Evolutionary conservation across 2,113 vertebrate species (phyloP).

Genomic region (Triplophysa rosa): DNA sequence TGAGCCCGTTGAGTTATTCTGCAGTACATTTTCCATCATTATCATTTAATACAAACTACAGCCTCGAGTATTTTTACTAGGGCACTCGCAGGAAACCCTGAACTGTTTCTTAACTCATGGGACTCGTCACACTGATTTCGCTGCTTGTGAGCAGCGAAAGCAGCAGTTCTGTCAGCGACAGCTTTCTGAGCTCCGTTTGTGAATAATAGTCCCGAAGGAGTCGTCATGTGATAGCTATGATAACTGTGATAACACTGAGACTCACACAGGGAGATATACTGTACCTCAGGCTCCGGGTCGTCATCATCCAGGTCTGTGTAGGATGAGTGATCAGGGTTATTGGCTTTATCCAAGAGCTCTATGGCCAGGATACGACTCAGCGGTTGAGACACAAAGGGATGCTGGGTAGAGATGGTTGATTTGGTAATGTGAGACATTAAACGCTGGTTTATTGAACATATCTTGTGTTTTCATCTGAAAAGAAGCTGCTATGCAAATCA

Average conservation of each 20-base stretch:
- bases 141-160: not conserved
- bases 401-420: slow-evolving; percentile 64
- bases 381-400: slow-evolving; percentile 84
- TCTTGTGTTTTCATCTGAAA: not conserved
- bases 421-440: not conserved
- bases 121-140: slow-evolving; percentile 1
- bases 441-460: not conserved
- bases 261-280: slow-evolving; percentile 30
- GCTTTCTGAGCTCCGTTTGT: slow-evolving; percentile 15
- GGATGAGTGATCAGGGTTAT: slow-evolving; percentile 83
- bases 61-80: too few species aligned
- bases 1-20: too few species aligned
- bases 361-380: slow-evolving; percentile 82
- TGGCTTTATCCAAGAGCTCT: slow-evolving; percentile 84
- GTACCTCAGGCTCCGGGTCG: slow-evolving; percentile 80
- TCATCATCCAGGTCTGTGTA: slow-evolving; percentile 85
- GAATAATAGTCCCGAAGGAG: slow-evolving; percentile 22
- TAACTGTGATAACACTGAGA: slow-evolving; percentile 15
- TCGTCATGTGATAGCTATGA: slow-evolving; percentile 1
- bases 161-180: not conserved
- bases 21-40: too few species aligned
- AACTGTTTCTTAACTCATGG: not conserved
- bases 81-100: too few species aligned
- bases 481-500: too few species aligned
- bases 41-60: too few species aligned